Conservation (phyloP, 2,888 invertebrate species). For the Latheticus oryzae region DNA sequence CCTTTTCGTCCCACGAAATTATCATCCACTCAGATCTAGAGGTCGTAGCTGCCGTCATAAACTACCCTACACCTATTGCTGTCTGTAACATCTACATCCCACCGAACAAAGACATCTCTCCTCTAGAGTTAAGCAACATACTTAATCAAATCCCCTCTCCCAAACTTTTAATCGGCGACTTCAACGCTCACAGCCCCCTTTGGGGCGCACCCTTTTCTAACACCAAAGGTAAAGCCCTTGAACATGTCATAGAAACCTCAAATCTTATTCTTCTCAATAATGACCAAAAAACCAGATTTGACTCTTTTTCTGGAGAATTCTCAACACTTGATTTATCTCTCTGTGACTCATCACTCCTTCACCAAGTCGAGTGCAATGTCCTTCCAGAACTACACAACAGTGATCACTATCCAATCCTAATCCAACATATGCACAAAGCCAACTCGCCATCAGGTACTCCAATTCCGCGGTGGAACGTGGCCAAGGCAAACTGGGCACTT, state of each 20-base stretch:
- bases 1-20: constrained; percentile 8
- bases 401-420: constrained; percentile 17
- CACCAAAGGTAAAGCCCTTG: constrained; percentile 14
- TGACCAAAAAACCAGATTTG: constrained; percentile 16
- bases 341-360: constrained; percentile 2
- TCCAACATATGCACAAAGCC: constrained; percentile 4
- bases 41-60: constrained; percentile 16
- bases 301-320: constrained; percentile 15
- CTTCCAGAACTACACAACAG: constrained; percentile 2
- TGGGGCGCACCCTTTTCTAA: constrained; percentile 26
- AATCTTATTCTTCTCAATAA: constrained; percentile 23
- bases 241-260: constrained; percentile 1
- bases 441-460: no score
- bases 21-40: constrained; percentile 28
- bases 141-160: constrained; percentile 33
- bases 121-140: constrained; percentile 16
- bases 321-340: constrained; percentile 26
- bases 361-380: neutral
- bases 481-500: constrained; percentile 28
- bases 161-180: constrained; percentile 26
- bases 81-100: constrained; percentile 33
- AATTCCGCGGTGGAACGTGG: constrained; percentile 21
- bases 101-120: constrained; percentile 2
- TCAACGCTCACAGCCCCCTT: constrained; percentile 28
- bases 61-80: constrained; percentile 11